Evolutionary conservation across 2,113 vertebrate species (phyloP).

Genomic region (Otis tarda): DNA sequence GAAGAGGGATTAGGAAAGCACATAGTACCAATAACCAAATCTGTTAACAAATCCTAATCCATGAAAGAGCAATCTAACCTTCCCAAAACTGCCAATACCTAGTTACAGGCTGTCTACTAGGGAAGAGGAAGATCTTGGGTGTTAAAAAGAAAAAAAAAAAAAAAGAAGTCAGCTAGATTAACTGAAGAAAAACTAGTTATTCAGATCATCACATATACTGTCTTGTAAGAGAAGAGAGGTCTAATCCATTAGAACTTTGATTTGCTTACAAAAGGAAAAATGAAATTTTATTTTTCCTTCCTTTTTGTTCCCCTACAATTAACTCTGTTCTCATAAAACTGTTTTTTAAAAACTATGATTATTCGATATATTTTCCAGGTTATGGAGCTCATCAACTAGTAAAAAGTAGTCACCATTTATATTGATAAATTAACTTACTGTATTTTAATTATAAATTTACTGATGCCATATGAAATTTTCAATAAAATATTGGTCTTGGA

Average conservation of each 20-base stretch:
- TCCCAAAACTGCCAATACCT: not conserved
- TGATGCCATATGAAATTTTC: not conserved
- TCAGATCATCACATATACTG: not conserved
- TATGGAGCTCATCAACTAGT: not conserved
- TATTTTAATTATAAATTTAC: not conserved
- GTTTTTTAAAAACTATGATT: not conserved
- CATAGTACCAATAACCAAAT: slow-evolving; percentile 55
- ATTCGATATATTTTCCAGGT: not conserved
- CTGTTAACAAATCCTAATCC: slow-evolving; percentile 55
- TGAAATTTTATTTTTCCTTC: not conserved
- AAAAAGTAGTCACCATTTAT: not conserved
- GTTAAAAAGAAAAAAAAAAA: not conserved
- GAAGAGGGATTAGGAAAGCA: slow-evolving; percentile 63
- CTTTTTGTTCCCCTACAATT: not conserved
- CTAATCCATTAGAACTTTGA: not conserved
- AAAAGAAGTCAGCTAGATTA: not conserved
- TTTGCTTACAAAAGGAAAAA: not conserved
- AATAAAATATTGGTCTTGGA: not conserved
- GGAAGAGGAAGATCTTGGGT: not conserved
- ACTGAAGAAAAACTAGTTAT: not conserved
- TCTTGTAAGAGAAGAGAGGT: not conserved
- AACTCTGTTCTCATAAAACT: not conserved
- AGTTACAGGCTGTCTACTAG: not conserved
- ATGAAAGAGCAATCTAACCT: slow-evolving; percentile 19
- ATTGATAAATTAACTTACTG: not conserved